Conservation (phyloP, 2,888 invertebrate genomes). For the Drosophila anomelani region DNA sequence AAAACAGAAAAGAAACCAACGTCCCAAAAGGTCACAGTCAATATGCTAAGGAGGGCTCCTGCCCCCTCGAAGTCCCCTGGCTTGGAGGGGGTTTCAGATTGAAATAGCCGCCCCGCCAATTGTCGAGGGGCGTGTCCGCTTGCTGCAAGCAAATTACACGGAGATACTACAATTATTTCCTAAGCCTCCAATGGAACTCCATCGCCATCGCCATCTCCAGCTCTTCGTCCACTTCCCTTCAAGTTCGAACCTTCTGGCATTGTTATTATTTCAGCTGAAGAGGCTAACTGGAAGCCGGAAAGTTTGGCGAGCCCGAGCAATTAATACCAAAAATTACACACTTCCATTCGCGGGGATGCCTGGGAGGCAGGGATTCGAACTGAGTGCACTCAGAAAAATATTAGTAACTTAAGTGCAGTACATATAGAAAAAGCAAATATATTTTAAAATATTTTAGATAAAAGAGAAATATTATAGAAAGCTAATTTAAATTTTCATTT, state of each 20-base stretch:
- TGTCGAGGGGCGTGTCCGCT: slow-evolving; percentile 58
- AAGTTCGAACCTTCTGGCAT: slow-evolving; percentile 29
- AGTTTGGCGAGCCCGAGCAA: slow-evolving; percentile 65
- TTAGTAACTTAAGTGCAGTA: neutral
- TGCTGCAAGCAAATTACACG: slow-evolving; percentile 73
- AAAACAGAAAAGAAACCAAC: slow-evolving; percentile 15
- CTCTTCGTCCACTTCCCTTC: neutral
- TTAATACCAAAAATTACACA: slow-evolving; percentile 79
- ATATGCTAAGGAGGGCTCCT: slow-evolving; percentile 49
- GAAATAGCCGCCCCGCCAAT: slow-evolving; percentile 55
- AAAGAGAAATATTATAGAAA: no score
- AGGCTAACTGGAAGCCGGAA: slow-evolving; percentile 66
- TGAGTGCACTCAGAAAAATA: slow-evolving; percentile 29
- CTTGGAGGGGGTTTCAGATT: slow-evolving; percentile 35
- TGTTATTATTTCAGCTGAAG: slow-evolving; percentile 41
- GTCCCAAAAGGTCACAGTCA: slow-evolving; percentile 64
- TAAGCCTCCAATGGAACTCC: slow-evolving; percentile 45
- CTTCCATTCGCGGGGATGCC: slow-evolving; percentile 53
- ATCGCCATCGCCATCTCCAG: neutral
- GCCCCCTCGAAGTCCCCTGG: neutral
- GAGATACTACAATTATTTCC: slow-evolving; percentile 75
- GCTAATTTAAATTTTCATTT: no score
- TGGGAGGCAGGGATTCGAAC: slow-evolving; percentile 54
- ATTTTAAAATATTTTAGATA: neutral
- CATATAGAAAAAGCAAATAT: no score